Evolutionary conservation across 2,888 invertebrate genomes (phyloP), one percentile per base, ranked within the genome.

Genomic region (Lepidocyrtoides sp.): DNA sequence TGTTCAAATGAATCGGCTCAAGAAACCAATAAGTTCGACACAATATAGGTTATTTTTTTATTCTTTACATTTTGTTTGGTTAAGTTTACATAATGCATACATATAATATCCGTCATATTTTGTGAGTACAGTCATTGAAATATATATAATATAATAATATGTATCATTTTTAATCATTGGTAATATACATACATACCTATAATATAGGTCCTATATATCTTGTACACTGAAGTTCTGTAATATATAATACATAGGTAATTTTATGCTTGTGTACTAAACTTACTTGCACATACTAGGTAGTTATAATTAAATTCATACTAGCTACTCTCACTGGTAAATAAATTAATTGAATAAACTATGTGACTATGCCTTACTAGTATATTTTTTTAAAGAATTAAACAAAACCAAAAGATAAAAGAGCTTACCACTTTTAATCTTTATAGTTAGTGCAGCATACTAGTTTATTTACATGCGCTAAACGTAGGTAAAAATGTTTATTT

Each of bases 91-190:
- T 32, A 36, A 36, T 75, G 41, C 17, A 72, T 44, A 4, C 20
- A 32, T 72, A 41, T 60, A 54, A 85, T 48, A 82, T 51, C 51
- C 48, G 29, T 82, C 41, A 36, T 82, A 81, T 81, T 48, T 41
- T 41, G 85, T 85, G 85, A 85, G 85, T 85, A 85, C 85, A 85
- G 85, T 85, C 85, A 85, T 85, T 75, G 85, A 54, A 85, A 85
- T 84, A 83, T 83, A 72, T 75, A 44, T 29, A 17, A 66, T 66
- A 66, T 66, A 66, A n/a, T n/a, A n/a, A n/a, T n/a, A n/a, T 66
- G 4, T 66, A 66, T 26, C 17, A 14, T 32, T 57, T 66, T 81
- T 14, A 54, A 36, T 32, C 17, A 75, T 23, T n/a, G 60, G 32
- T 83, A 83, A 41, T 36, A 2, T 66, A 36, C 29, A 66, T 66